These are phyloP conservation scores for Contarinia nasturtii DNA, from an alignment of 1,140 invertebrate genomes.

Conservation along the genomic window DNA sequence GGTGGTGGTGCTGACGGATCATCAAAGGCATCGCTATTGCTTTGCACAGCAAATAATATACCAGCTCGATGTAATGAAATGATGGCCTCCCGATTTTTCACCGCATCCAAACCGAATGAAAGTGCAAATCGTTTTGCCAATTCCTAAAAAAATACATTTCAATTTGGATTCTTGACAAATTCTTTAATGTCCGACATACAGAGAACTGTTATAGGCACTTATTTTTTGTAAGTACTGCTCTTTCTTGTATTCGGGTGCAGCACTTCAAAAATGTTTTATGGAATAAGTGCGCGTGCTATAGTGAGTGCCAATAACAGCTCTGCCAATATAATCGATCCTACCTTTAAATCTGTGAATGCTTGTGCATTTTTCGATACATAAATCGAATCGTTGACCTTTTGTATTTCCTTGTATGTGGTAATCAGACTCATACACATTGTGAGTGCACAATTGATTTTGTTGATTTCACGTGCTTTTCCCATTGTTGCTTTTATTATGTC, in stretches of 20 bases:
- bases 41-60: slow-evolving; percentile 65
- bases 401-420: slow-evolving; percentile 3
- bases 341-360: slow-evolving; percentile 72
- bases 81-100: slow-evolving; percentile 95
- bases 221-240: no score
- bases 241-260: no score
- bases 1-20: slow-evolving; percentile 63
- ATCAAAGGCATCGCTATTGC: slow-evolving; percentile 16
- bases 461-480: slow-evolving; percentile 91
- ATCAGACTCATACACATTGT: slow-evolving; percentile 71
- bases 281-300: no score
- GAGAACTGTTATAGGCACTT: no score
- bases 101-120: slow-evolving; percentile 91
- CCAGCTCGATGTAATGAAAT: slow-evolving; percentile 88
- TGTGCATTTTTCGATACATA: slow-evolving; percentile 26
- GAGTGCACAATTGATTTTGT: slow-evolving; percentile 88
- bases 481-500: slow-evolving; percentile 97
- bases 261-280: no score
- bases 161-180: not conserved
- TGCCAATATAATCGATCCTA: no score
- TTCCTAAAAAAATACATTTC: slow-evolving; percentile 24
- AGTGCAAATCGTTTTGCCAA: slow-evolving; percentile 90
- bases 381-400: not conserved
- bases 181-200: not conserved
- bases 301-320: no score